A percentile compares a stretch with the other conserved stretches of the same genome.
Evolutionary conservation across 2,797 vertebrate species (phyloP).

Genomic region (Gymnoscopelus braueri): DNA sequence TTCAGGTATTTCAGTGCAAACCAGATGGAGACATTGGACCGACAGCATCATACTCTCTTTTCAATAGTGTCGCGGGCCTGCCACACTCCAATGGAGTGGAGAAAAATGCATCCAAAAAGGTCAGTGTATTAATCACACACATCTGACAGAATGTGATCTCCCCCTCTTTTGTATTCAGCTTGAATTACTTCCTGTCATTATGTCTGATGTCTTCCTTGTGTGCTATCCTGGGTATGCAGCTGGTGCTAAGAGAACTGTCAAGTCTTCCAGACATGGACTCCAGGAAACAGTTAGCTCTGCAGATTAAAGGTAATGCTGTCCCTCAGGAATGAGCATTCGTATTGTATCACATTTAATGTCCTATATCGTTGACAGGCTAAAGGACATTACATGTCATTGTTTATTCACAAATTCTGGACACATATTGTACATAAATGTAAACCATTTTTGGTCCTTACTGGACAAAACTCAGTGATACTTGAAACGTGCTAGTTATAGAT

Average conservation of each 20-base stretch:
- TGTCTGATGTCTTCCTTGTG: conserved; percentile 24
- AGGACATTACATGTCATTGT: too few relatives aligned
- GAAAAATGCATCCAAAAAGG: conserved; percentile 87
- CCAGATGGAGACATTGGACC: conserved; percentile 80
- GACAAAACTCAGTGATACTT: too few relatives aligned
- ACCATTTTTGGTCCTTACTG: too few relatives aligned
- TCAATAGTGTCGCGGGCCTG: conserved; percentile 73
- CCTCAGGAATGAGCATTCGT: too few relatives aligned
- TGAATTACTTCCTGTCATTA: conserved; percentile 2
- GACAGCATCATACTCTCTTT: conserved; percentile 63
- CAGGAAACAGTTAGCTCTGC: conserved; percentile 86
- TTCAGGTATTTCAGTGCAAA: conserved; percentile 88
- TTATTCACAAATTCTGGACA: too few relatives aligned
- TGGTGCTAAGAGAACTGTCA: conserved; percentile 84
- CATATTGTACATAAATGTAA: too few relatives aligned
- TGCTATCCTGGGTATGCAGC: conserved; percentile 82
- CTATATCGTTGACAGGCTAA: too few relatives aligned
- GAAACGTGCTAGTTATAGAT: too few relatives aligned
- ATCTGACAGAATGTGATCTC: neutral
- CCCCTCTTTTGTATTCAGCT: neutral
- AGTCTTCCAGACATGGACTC: conserved; percentile 83
- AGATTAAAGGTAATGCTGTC: conserved; percentile 86
- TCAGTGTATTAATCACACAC: conserved; percentile 50
- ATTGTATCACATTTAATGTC: too few relatives aligned
- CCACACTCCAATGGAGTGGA: conserved; percentile 81